phyloP scores from a whole-genome alignment of 2,797 vertebrate species.

The Neosilurus hyrtlii region DNA sequence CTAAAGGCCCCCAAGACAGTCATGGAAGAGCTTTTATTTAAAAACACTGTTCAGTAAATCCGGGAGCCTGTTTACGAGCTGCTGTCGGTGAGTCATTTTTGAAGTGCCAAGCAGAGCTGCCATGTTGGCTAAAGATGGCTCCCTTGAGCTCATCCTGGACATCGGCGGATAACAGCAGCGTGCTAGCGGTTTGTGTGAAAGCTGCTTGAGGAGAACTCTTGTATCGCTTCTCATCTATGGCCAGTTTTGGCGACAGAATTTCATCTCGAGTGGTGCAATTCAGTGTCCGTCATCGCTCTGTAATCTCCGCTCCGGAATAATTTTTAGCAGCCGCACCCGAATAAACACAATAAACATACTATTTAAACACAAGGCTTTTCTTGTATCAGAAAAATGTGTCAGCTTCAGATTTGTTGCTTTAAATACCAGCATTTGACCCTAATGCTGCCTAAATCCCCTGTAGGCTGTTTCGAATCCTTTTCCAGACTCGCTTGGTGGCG shows the following conservation, averaged over 20 bases:
- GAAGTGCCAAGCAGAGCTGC: conserved; percentile 23
- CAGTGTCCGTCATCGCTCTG: neutral
- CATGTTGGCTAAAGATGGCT: conserved; percentile 31
- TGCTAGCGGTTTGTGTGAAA: neutral
- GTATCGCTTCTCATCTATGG: neutral
- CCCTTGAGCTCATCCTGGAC: conserved; percentile 32
- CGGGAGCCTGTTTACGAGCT: conserved; percentile 36
- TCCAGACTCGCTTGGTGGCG: neutral
- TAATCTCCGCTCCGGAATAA: neutral
- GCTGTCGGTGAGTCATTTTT: conserved; percentile 20
- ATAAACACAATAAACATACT: neutral
- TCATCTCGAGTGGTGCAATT: neutral
- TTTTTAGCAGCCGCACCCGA: no score
- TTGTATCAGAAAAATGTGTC: neutral
- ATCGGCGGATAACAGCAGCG: neutral
- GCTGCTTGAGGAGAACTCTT: neutral
- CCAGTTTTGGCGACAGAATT: neutral
- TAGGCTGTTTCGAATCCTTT: neutral
- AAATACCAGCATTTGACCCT: neutral
- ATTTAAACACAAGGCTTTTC: neutral
- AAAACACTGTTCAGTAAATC: conserved; percentile 41
- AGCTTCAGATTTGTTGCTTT: neutral
- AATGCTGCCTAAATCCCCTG: neutral
- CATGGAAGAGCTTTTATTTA: conserved; percentile 38
- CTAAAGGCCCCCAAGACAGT: conserved; percentile 31